Percentiles rank a stretch among this genome's conserved stretches.
These are phyloP conservation scores for Catocala nupta DNA, from an alignment of 2,888 invertebrate species.

Conservation along the genomic window DNA sequence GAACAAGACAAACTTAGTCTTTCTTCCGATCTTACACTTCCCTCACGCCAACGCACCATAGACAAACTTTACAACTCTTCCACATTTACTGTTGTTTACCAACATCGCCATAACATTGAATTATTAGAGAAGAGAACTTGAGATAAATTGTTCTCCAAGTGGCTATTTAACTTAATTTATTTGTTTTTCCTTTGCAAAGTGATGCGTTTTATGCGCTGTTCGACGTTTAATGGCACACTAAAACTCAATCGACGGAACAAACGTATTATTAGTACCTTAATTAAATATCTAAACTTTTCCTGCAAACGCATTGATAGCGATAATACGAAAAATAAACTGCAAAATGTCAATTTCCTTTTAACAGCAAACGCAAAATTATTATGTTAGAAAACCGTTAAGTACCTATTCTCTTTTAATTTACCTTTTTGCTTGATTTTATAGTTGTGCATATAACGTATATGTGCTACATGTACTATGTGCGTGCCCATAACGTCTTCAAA, in stretches of 20 bases:
- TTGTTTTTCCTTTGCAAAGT: slow-evolving; percentile 73
- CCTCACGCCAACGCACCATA: slow-evolving; percentile 44
- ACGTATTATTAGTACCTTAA: slow-evolving; percentile 40
- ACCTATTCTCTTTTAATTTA: not conserved
- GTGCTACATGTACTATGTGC: slow-evolving; percentile 14
- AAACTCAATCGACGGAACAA: slow-evolving; percentile 53
- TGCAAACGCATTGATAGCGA: not conserved
- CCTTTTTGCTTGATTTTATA: not conserved
- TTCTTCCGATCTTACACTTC: slow-evolving; percentile 26
- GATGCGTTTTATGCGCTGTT: slow-evolving; percentile 69
- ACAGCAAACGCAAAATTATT: not conserved
- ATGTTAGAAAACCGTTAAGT: not conserved
- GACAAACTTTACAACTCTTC: slow-evolving; percentile 57
- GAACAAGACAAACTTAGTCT: slow-evolving; percentile 39
- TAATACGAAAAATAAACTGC: not conserved
- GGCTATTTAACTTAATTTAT: slow-evolving; percentile 74
- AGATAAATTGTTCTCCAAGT: slow-evolving; percentile 69
- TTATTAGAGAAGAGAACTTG: slow-evolving; percentile 63
- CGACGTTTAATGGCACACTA: slow-evolving; percentile 60
- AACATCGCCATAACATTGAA: slow-evolving; percentile 66
- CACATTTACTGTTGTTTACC: slow-evolving; percentile 56
- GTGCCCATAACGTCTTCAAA: slow-evolving; percentile 24
- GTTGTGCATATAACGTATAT: slow-evolving; percentile 5
- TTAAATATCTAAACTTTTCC: slow-evolving; percentile 34
- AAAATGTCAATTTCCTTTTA: not conserved